A percentile compares a stretch with the other conserved stretches of the same genome.
Evolutionary conservation across 2,113 vertebrate species (phyloP).

Genomic region (Coryphaenoides rupestris): DNA sequence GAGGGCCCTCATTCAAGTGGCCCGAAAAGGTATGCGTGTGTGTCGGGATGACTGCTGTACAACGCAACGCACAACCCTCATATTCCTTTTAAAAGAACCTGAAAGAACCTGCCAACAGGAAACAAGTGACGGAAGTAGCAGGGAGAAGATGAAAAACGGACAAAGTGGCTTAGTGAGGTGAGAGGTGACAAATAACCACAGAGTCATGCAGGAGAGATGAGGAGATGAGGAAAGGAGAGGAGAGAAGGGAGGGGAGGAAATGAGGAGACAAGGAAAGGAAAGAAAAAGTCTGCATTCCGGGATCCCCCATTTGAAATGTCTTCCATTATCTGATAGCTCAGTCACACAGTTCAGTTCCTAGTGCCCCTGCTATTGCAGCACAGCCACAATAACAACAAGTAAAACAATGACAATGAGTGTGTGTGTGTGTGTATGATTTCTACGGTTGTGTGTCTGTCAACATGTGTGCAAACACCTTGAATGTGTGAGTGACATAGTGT

Average conservation of each 20-base stretch:
- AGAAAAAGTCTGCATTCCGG: conserved; percentile 44
- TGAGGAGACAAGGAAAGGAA: not conserved
- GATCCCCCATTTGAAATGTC: conserved; percentile 62
- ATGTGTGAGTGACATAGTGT: too few species aligned
- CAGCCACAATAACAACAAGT: not conserved
- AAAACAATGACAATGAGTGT: not conserved
- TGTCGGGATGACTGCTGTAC: conserved; percentile 30
- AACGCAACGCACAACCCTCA: conserved; percentile 28
- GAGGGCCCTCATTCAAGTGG: conserved; percentile 23
- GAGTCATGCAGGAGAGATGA: conserved; percentile 48
- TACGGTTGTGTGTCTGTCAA: too few species aligned
- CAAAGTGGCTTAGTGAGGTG: not conserved
- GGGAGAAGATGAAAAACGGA: conserved; percentile 50
- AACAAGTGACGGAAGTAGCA: conserved; percentile 31
- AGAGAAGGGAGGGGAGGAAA: conserved; percentile 37
- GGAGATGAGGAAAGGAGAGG: conserved; percentile 26
- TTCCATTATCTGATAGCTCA: conserved; percentile 61
- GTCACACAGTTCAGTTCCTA: conserved; percentile 47
- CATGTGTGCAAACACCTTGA: too few species aligned
- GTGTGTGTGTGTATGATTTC: not conserved
- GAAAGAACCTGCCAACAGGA: conserved; percentile 44
- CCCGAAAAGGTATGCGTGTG: conserved; percentile 35
- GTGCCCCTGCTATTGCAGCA: not conserved
- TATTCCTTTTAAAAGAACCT: conserved; percentile 32
- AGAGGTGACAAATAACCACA: conserved; percentile 60